Evolutionary conservation across 2,888 invertebrate species (phyloP), one percentile per base, ranked within the genome.

Genomic region (Junonia oenone): DNA sequence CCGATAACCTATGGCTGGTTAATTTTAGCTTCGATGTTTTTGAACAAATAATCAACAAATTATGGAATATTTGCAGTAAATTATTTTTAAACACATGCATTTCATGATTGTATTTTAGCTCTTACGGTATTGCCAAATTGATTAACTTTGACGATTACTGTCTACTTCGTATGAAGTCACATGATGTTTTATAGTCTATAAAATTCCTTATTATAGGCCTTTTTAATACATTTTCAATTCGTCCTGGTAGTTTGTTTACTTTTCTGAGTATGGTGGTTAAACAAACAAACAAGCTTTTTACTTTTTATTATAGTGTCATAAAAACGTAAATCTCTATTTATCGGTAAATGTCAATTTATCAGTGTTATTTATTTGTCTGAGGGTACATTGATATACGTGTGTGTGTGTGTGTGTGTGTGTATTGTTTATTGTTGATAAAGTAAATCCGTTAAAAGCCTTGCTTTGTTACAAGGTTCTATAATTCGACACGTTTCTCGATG

Each of bases 1-100:
- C n/a, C 15, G 56, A 51, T 56, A 51, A 51, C 56, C 51, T 47
- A 51, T 35, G 14, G 40, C 17, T 40, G 8, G 33, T 38, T 51
- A 26, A 56, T 56, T 56, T 56, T 46, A 45, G 38, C 27, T 37
- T 15, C 15, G 26, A 37, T n/a, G 22, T 45, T 56, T 46, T 47
- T 38, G 14, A 29, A 40, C 40, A 51, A 56, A 56, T 37, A 51
- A 26, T 13, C 11, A 26, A 5, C 33, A 45, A 51, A 35, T 51
- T 26, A 11, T 11, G 45, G 22, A 45, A 27, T 40, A 13, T 40
- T 40, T 29, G 9, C 6, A 14, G 6, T 13, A 13, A 13, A 14
- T 27, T 14, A n/a, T 27, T 14, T 13, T n/a, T 14, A 37, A 37
- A 2, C 6, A 37, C 1, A 6, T 14, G 14, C 13, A 3, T 14